Percentiles rank a stretch among this genome's conserved stretches.
Conservation (phyloP, 2,888 invertebrate genomes). For the Orthosia incerta region DNA sequence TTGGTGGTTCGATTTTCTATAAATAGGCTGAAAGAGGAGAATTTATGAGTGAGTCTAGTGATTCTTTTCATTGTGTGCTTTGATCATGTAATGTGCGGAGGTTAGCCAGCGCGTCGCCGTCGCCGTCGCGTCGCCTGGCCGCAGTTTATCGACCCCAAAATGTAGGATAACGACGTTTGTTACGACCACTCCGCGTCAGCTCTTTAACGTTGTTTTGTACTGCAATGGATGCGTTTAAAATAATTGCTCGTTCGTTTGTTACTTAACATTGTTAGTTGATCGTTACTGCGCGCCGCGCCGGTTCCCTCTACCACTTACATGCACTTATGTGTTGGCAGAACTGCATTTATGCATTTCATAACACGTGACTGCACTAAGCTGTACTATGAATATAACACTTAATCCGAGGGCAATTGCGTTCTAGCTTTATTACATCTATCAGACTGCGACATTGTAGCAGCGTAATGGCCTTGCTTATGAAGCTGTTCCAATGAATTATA, state of each 20-base stretch:
- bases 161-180: constrained; percentile 87
- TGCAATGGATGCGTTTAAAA: constrained; percentile 81
- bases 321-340: constrained; percentile 48
- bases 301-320: constrained; percentile 44
- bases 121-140: constrained; percentile 79
- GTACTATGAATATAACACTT: constrained; percentile 51
- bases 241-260: constrained; percentile 78
- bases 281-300: constrained; percentile 44
- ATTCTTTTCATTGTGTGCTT: constrained; percentile 64
- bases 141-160: constrained; percentile 87
- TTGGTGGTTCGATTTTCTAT: constrained; percentile 52
- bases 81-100: constrained; percentile 78
- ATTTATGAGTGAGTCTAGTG: constrained; percentile 48
- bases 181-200: constrained; percentile 80
- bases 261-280: constrained; percentile 67
- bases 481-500: constrained; percentile 24
- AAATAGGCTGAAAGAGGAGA: constrained; percentile 37
- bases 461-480: constrained; percentile 29
- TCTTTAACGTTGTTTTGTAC: constrained; percentile 79
- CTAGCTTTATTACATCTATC: constrained; percentile 49
- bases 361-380: constrained; percentile 45
- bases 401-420: constrained; percentile 52
- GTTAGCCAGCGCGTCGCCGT: constrained; percentile 79
- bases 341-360: constrained; percentile 57
- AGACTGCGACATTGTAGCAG: constrained; percentile 34